phyloP scores from a whole-genome alignment of 2,888 invertebrate genomes.

The Melinaea marsaeus region DNA sequence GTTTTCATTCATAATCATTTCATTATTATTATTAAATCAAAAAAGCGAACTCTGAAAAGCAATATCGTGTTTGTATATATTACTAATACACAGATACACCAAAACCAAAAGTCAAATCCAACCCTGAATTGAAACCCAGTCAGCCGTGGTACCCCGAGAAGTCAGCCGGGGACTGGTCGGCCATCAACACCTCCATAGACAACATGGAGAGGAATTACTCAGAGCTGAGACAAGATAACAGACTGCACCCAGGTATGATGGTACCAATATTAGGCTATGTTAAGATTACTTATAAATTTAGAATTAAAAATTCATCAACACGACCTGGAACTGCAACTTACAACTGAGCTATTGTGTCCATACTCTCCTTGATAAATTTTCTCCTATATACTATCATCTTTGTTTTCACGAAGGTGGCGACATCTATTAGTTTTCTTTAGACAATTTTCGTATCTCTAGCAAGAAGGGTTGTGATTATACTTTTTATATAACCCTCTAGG shows the following conservation, averaged over 20 bases:
- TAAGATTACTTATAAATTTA: too few relatives aligned
- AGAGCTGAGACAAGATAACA: constrained; percentile 56
- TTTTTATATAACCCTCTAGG: too few relatives aligned
- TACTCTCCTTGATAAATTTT: too few relatives aligned
- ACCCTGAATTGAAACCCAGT: constrained; percentile 29
- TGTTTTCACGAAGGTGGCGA: too few relatives aligned
- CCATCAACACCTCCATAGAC: constrained; percentile 34
- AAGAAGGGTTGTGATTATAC: too few relatives aligned
- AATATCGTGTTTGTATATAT: background rate
- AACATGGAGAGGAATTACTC: constrained; percentile 42
- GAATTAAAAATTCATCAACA: too few relatives aligned
- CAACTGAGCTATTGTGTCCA: too few relatives aligned
- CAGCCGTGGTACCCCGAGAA: constrained; percentile 54
- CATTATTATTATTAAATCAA: too few relatives aligned
- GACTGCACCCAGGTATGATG: constrained; percentile 58
- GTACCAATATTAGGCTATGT: background rate
- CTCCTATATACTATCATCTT: too few relatives aligned
- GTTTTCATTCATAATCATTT: background rate
- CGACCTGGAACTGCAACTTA: too few relatives aligned
- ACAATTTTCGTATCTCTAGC: too few relatives aligned
- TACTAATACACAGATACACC: background rate
- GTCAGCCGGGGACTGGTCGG: constrained; percentile 41
- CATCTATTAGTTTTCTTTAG: too few relatives aligned
- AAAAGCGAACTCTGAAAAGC: background rate
- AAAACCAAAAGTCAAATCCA: constrained; percentile 5